Evolutionary conservation across 2,888 invertebrate species (phyloP).

Genomic region (Diarsia dahlii): DNA sequence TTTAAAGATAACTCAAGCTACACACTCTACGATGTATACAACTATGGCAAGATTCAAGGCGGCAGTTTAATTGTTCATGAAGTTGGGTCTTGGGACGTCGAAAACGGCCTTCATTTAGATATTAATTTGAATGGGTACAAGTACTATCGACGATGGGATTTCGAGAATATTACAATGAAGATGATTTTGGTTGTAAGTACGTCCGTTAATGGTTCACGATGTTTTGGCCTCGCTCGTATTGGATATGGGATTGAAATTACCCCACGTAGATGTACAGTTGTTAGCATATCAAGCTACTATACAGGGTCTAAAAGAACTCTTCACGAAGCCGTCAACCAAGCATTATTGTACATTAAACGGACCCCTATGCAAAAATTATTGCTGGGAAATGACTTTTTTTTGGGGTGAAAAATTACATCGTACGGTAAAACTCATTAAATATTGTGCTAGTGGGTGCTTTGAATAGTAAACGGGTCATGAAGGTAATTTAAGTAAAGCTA

Average conservation of each 20-base stretch:
- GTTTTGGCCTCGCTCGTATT: neutral
- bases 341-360: no score
- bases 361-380: no score
- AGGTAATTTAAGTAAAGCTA: no score
- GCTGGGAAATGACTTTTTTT: no score
- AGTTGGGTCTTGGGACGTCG: conserved; percentile 70
- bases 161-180: conserved; percentile 72
- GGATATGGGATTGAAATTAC: neutral
- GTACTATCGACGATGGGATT: conserved; percentile 80
- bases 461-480: no score
- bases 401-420: no score
- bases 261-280: neutral
- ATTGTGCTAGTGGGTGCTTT: no score
- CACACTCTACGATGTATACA: conserved; percentile 74
- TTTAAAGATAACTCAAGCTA: conserved; percentile 50
- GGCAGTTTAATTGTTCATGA: conserved; percentile 70
- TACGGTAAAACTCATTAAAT: no score
- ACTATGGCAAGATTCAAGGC: conserved; percentile 80
- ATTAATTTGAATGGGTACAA: conserved; percentile 72
- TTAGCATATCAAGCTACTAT: no score
- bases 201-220: neutral
- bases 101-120: conserved; percentile 60
- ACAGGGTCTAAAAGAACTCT: no score
- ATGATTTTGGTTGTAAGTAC: conserved; percentile 78
- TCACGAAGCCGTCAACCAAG: no score